Evolutionary conservation across 1,140 invertebrate genomes (phyloP).

Genomic region (Belonocnema kinseyi): DNA sequence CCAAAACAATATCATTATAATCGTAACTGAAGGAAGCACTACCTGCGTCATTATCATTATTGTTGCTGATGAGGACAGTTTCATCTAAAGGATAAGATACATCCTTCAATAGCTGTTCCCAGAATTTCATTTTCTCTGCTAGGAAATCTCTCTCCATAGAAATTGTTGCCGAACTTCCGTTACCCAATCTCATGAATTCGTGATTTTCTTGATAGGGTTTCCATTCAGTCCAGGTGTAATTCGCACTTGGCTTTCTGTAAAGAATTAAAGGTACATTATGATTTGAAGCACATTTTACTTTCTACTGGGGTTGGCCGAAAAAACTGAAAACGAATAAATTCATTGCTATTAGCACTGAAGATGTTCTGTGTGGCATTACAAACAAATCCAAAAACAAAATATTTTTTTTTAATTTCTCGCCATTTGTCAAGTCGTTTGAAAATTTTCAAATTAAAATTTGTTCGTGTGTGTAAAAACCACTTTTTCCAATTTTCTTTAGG

Average conservation of each 20-base stretch:
- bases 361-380: too few species aligned
- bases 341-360: too few species aligned
- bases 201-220: slow-evolving; percentile 58
- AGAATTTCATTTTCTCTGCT: slow-evolving; percentile 62
- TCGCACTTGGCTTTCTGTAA: slow-evolving; percentile 59
- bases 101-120: slow-evolving; percentile 53
- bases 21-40: not conserved
- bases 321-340: too few species aligned
- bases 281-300: too few species aligned
- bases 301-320: too few species aligned
- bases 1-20: too few species aligned
- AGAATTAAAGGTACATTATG: slow-evolving; percentile 34
- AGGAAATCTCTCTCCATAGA: slow-evolving; percentile 57
- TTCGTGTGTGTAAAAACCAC: too few species aligned
- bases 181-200: slow-evolving; percentile 60
- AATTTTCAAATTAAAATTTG: too few species aligned
- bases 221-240: slow-evolving; percentile 50
- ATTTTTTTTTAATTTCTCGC: too few species aligned
- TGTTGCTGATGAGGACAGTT: slow-evolving; percentile 27
- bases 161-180: slow-evolving; percentile 47
- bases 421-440: too few species aligned
- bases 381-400: too few species aligned
- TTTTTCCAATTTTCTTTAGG: too few species aligned
- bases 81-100: slow-evolving; percentile 37
- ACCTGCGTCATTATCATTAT: not conserved